Evolutionary conservation across 2,888 invertebrate genomes (phyloP).

Genomic region (Antitype chi): DNA sequence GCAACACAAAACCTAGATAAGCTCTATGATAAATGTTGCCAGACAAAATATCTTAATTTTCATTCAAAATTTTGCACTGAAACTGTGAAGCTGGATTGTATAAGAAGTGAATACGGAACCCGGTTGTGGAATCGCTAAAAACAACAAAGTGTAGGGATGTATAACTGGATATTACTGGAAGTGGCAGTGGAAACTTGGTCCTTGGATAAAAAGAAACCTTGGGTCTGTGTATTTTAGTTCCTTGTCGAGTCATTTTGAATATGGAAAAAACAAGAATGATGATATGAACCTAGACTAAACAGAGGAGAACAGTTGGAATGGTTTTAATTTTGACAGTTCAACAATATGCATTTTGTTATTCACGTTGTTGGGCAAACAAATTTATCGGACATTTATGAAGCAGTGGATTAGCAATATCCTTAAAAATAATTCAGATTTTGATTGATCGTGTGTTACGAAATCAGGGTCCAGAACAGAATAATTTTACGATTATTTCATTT

Average conservation of each 20-base stretch:
- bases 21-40: constrained; percentile 64
- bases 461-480: neutral
- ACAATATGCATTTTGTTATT: too few relatives aligned
- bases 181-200: constrained; percentile 9
- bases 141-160: constrained; percentile 62
- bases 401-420: too few relatives aligned
- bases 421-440: too few relatives aligned
- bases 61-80: constrained; percentile 62
- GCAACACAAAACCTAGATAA: constrained; percentile 64
- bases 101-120: constrained; percentile 72
- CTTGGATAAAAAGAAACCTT: neutral
- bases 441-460: too few relatives aligned
- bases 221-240: constrained; percentile 8
- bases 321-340: too few relatives aligned
- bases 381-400: too few relatives aligned
- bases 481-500: constrained; percentile 1
- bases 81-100: constrained; percentile 67
- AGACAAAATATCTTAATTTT: constrained; percentile 65
- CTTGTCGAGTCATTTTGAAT: constrained; percentile 4
- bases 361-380: too few relatives aligned
- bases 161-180: constrained; percentile 42
- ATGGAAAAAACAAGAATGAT: neutral
- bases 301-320: too few relatives aligned
- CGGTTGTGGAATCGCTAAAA: constrained; percentile 70
- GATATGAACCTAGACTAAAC: neutral